Evolutionary conservation across 2,113 vertebrate species (phyloP).

Genomic region (Trematomus loennbergii): DNA sequence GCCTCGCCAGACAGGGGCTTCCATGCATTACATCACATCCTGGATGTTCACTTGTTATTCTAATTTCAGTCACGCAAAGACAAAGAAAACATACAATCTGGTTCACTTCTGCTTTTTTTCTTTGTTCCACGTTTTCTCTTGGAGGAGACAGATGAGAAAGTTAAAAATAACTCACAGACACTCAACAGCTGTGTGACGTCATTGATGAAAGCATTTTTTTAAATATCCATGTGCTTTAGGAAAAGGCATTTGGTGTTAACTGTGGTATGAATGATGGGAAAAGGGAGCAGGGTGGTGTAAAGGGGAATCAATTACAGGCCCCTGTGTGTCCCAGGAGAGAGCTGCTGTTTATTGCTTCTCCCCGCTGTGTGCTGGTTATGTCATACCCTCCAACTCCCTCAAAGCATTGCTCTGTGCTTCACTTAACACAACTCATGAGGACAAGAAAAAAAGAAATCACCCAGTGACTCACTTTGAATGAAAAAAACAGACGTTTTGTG

Average conservation of each 20-base stretch:
- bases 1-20: conserved; percentile 69
- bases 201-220: conserved; percentile 29
- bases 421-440: conserved; percentile 52
- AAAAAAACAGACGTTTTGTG: conserved; percentile 28
- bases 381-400: conserved; percentile 71
- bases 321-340: conserved; percentile 65
- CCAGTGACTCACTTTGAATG: conserved; percentile 28
- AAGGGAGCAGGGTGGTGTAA: conserved; percentile 51
- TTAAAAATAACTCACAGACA: conserved; percentile 68
- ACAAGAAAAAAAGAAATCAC: not conserved
- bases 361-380: conserved; percentile 78
- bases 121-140: conserved; percentile 11
- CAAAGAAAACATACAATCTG: conserved; percentile 15
- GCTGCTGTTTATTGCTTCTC: conserved; percentile 72
- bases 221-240: conserved; percentile 16
- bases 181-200: conserved; percentile 45
- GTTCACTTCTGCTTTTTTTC: conserved; percentile 24
- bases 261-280: conserved; percentile 25
- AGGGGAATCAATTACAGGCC: conserved; percentile 72
- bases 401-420: conserved; percentile 53
- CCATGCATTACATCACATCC: conserved; percentile 73
- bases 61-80: conserved; percentile 48
- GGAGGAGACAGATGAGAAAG: conserved; percentile 18
- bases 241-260: conserved; percentile 14
- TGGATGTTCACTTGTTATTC: conserved; percentile 51